Percentiles rank a stretch among this genome's conserved stretches.
Conservation (phyloP, 2,888 invertebrate species). For the Cinara cedri region DNA sequence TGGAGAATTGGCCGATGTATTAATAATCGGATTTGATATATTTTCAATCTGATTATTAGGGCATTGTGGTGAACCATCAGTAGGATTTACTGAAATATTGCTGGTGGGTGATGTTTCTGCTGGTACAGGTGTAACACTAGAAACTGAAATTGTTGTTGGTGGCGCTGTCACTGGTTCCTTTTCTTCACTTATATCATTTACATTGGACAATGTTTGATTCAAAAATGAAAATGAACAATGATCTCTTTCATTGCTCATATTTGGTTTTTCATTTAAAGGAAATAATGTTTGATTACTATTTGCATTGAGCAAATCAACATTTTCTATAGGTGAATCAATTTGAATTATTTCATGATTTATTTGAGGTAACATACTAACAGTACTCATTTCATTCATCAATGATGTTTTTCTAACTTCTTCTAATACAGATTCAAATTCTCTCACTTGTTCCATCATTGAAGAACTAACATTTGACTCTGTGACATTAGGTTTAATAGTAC, state of each 20-base stretch:
- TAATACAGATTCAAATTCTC: slow-evolving; percentile 81
- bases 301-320: slow-evolving; percentile 58
- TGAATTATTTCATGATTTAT: slow-evolving; percentile 51
- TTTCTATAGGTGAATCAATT: slow-evolving; percentile 57
- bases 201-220: slow-evolving; percentile 45
- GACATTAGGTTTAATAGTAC: slow-evolving; percentile 64
- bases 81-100: slow-evolving; percentile 68
- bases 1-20: slow-evolving; percentile 65
- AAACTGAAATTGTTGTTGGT: slow-evolving; percentile 65
- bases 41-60: slow-evolving; percentile 62
- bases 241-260: slow-evolving; percentile 21
- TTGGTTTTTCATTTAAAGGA: slow-evolving; percentile 32
- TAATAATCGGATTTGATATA: slow-evolving; percentile 59
- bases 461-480: slow-evolving; percentile 70
- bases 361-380: slow-evolving; percentile 35
- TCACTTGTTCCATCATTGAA: slow-evolving; percentile 76
- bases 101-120: slow-evolving; percentile 68
- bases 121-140: slow-evolving; percentile 64
- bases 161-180: slow-evolving; percentile 62
- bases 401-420: slow-evolving; percentile 70
- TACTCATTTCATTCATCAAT: slow-evolving; percentile 67
- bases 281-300: slow-evolving; percentile 56
- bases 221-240: slow-evolving; percentile 52
- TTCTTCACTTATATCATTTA: slow-evolving; percentile 16
- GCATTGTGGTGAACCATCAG: slow-evolving; percentile 68